phyloP scores from a whole-genome alignment of 2,888 invertebrate genomes.

The Hoplodrina ambigua region DNA sequence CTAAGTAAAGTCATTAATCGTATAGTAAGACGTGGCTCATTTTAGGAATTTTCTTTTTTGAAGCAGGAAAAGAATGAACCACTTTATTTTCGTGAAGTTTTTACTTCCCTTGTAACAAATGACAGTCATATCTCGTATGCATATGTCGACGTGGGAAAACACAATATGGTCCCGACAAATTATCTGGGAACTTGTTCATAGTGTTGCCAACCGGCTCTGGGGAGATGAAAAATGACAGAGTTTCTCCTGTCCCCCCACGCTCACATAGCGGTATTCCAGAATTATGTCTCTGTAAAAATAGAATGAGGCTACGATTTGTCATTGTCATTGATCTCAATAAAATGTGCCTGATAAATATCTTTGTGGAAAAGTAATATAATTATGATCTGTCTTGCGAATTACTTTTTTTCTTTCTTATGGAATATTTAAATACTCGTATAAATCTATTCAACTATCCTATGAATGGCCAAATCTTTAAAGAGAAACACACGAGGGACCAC shows the following conservation, averaged over 20 bases:
- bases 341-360: not conserved
- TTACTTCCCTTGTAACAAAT: constrained; percentile 53
- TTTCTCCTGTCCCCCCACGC: constrained; percentile 12
- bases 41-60: constrained; percentile 18
- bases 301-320: constrained; percentile 3
- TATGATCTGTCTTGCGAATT: too few relatives aligned
- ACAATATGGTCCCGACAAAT: constrained; percentile 66
- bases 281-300: not conserved
- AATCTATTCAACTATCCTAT: constrained; percentile 10
- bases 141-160: constrained; percentile 63
- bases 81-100: constrained; percentile 53
- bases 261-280: constrained; percentile 2
- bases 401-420: constrained; percentile 1
- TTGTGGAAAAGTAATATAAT: too few relatives aligned
- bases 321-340: constrained; percentile 6
- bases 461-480: constrained; percentile 11
- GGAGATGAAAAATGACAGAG: constrained; percentile 55
- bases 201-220: constrained; percentile 37
- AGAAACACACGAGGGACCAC: constrained; percentile 16
- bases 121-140: constrained; percentile 60
- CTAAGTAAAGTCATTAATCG: constrained; percentile 39
- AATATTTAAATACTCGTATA: not conserved
- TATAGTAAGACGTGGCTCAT: constrained; percentile 10
- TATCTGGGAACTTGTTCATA: constrained; percentile 65
- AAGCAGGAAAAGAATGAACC: constrained; percentile 23